Evolutionary conservation across 1,140 invertebrate genomes (phyloP).

Genomic region (Drosophila carrolli): DNA sequence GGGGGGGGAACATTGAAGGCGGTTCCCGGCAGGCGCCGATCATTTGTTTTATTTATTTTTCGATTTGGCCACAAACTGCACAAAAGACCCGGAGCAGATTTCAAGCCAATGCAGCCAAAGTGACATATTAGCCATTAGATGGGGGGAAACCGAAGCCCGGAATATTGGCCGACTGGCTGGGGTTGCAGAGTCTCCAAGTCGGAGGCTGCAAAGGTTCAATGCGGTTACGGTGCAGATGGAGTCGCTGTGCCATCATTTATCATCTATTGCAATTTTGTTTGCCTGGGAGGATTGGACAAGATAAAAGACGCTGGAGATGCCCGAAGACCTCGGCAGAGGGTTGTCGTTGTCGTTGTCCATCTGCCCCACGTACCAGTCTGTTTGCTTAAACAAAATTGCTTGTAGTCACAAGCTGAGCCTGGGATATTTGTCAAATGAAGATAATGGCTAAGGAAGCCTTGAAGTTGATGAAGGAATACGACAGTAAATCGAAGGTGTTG

Average conservation of each 20-base stretch:
- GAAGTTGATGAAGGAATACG: slow-evolving; percentile 17
- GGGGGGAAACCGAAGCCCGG: slow-evolving; percentile 18
- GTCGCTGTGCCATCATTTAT: slow-evolving; percentile 71
- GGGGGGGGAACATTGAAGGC: slow-evolving; percentile 4
- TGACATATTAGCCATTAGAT: slow-evolving; percentile 75
- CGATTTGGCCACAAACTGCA: slow-evolving; percentile 66
- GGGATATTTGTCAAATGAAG: slow-evolving; percentile 40
- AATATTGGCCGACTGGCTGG: slow-evolving; percentile 21
- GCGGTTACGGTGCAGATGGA: slow-evolving; percentile 59
- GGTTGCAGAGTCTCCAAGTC: slow-evolving; percentile 7
- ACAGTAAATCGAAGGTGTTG: slow-evolving; percentile 44
- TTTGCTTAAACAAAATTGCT: slow-evolving; percentile 35
- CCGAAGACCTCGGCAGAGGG: slow-evolving; percentile 9
- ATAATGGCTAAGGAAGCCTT: slow-evolving; percentile 17
- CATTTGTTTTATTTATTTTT: slow-evolving; percentile 83
- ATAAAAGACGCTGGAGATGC: slow-evolving; percentile 34
- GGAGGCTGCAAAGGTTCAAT: slow-evolving; percentile 39
- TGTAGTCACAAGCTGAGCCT: slow-evolving; percentile 38
- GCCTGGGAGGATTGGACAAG: slow-evolving; percentile 19
- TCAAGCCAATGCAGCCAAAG: slow-evolving; percentile 66
- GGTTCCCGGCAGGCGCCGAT: slow-evolving; percentile 37
- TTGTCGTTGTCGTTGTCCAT: slow-evolving; percentile 34
- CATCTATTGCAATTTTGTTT: slow-evolving; percentile 76
- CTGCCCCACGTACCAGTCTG: slow-evolving; percentile 35
- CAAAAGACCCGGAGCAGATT: slow-evolving; percentile 35